These are phyloP conservation scores for Hemibagrus wyckioides DNA, from an alignment of 2,113 vertebrate species.

Conservation along the genomic window DNA sequence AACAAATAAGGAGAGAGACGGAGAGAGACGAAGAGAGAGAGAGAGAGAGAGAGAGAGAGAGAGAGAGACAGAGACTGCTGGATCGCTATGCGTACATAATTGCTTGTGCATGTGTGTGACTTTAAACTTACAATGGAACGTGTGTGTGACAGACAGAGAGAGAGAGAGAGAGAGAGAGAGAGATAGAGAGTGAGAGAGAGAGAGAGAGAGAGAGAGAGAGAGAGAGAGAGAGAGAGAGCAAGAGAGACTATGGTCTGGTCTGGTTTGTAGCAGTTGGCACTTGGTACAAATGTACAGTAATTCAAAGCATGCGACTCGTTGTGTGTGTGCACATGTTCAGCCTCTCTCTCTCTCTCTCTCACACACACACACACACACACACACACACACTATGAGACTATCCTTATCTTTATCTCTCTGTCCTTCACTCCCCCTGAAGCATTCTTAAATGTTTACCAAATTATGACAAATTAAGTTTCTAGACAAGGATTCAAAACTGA, in stretches of 20 bases:
- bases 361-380: conserved; percentile 28
- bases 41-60: conserved; percentile 32
- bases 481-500: not conserved
- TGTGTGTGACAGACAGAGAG: conserved; percentile 30
- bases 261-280: conserved; percentile 71
- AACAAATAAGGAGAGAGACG: conserved; percentile 41
- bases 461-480: conserved; percentile 13
- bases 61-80: conserved; percentile 21
- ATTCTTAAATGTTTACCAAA: conserved; percentile 11
- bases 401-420: not conserved
- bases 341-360: not conserved
- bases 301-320: conserved; percentile 73
- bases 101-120: conserved; percentile 25
- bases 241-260: conserved; percentile 57
- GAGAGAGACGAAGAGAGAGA: conserved; percentile 39
- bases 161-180: not conserved
- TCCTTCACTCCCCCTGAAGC: not conserved
- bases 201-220: conserved; percentile 42
- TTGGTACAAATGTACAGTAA: conserved; percentile 73
- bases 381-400: not conserved
- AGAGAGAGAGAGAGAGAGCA: conserved; percentile 45
- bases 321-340: not conserved
- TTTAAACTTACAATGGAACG: conserved; percentile 39
- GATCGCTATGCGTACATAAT: conserved; percentile 16
- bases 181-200: not conserved